Conservation (phyloP, 2,888 invertebrate species). For the Drosophila robusta region DNA sequence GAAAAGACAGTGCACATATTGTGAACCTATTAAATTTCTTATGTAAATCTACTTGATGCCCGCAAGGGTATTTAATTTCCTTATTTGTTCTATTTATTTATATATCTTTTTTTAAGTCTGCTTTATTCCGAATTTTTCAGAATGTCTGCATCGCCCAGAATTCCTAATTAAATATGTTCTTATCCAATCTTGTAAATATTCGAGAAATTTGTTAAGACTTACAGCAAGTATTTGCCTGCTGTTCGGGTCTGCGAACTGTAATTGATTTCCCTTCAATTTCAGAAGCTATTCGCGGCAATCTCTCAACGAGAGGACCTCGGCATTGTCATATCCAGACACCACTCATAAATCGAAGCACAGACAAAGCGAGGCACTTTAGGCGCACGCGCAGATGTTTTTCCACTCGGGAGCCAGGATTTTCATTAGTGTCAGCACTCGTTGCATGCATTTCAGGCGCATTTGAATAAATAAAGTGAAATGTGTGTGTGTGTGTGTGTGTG, state of each 20-base stretch:
- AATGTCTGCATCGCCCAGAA: too few species aligned
- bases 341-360: conserved; percentile 20
- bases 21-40: too few species aligned
- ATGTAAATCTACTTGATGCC: neutral
- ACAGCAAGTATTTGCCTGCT: neutral
- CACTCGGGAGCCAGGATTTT: conserved; percentile 54
- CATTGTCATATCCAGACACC: conserved; percentile 32
- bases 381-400: conserved; percentile 69
- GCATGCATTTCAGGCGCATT: conserved; percentile 55
- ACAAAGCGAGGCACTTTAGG: conserved; percentile 40
- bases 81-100: too few species aligned
- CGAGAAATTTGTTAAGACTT: neutral
- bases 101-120: too few species aligned
- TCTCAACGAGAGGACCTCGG: conserved; percentile 33
- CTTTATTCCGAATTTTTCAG: too few species aligned
- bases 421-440: conserved; percentile 61
- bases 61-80: too few species aligned
- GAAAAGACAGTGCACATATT: too few species aligned
- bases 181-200: neutral
- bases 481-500: conserved; percentile 5
- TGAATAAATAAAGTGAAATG: conserved; percentile 64
- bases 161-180: neutral
- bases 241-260: neutral
- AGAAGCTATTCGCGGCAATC: conserved; percentile 14
- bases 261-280: conserved; percentile 31